Evolutionary conservation across 2,888 invertebrate genomes (phyloP).

Genomic region (Acrobasis suavella): DNA sequence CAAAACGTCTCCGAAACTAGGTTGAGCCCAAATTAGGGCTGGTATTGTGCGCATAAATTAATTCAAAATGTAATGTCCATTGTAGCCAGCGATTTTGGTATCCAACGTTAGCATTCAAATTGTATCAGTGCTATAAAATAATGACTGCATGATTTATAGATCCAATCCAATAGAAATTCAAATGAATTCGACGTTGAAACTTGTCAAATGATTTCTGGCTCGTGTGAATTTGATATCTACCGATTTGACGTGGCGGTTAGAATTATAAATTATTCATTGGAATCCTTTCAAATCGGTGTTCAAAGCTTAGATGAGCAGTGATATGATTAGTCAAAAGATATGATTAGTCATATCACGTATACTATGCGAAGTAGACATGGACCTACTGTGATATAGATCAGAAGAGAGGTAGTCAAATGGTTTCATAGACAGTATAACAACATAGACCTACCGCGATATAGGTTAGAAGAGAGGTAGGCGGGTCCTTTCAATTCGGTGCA

Average conservation of each 20-base stretch:
- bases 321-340: too few species aligned
- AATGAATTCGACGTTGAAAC: background rate
- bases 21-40: slow-evolving; percentile 1
- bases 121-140: slow-evolving; percentile 8
- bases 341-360: too few species aligned
- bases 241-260: background rate
- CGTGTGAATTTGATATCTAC: background rate
- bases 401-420: too few species aligned
- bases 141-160: slow-evolving; percentile 3
- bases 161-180: slow-evolving; percentile 8
- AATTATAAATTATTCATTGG: too few species aligned
- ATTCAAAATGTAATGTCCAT: slow-evolving; percentile 12
- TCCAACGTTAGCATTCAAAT: slow-evolving; percentile 11
- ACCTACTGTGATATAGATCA: too few species aligned
- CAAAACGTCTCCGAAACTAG: background rate
- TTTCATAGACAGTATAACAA: too few species aligned
- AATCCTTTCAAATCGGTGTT: too few species aligned
- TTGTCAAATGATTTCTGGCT: slow-evolving; percentile 4
- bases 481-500: too few species aligned
- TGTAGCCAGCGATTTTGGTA: background rate
- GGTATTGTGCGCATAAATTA: slow-evolving; percentile 11
- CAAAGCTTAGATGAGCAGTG: too few species aligned
- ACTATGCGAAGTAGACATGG: too few species aligned
- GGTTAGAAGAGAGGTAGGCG: too few species aligned
- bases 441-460: too few species aligned